Percentiles rank a stretch among this genome's conserved stretches.
Conservation (phyloP, 2,113 vertebrate genomes). For the Cinclus mexicanus region DNA sequence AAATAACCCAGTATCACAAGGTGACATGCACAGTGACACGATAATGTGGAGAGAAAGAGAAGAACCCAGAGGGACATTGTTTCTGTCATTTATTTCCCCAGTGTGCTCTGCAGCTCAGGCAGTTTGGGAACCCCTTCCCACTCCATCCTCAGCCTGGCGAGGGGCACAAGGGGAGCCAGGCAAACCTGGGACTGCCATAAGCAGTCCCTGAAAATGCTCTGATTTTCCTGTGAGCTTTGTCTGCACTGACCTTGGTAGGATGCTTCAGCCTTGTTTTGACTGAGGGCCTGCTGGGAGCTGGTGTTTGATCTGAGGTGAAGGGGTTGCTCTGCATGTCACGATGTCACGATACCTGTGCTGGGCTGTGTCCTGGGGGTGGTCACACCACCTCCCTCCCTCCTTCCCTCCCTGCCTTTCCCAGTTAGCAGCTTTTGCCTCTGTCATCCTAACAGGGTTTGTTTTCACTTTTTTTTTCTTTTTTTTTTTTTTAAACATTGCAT, state of each 20-base stretch:
- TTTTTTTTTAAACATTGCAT: neutral
- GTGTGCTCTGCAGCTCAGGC: neutral
- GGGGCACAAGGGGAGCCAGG: neutral
- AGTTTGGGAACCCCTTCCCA: neutral
- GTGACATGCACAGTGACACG: conserved; percentile 33
- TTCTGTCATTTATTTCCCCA: neutral
- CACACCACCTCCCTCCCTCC: neutral
- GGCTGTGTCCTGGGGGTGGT: rapidly evolving
- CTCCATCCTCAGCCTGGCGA: neutral
- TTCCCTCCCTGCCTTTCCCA: neutral
- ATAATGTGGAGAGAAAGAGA: conserved; percentile 32
- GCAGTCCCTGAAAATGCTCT: neutral
- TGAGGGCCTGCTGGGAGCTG: neutral
- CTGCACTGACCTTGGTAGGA: neutral
- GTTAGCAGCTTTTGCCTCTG: neutral
- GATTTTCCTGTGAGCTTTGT: neutral
- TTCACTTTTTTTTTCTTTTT: no score
- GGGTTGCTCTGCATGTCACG: neutral
- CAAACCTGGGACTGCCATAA: neutral
- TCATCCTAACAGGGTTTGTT: rapidly evolving
- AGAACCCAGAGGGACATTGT: conserved; percentile 3
- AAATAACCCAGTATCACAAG: conserved; percentile 48
- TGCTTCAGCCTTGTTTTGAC: neutral
- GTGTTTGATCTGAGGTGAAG: neutral
- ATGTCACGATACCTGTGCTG: neutral